A percentile compares a stretch with the other conserved stretches of the same genome.
Conservation (phyloP, 2,113 vertebrate genomes). For the Hucho hucho region DNA sequence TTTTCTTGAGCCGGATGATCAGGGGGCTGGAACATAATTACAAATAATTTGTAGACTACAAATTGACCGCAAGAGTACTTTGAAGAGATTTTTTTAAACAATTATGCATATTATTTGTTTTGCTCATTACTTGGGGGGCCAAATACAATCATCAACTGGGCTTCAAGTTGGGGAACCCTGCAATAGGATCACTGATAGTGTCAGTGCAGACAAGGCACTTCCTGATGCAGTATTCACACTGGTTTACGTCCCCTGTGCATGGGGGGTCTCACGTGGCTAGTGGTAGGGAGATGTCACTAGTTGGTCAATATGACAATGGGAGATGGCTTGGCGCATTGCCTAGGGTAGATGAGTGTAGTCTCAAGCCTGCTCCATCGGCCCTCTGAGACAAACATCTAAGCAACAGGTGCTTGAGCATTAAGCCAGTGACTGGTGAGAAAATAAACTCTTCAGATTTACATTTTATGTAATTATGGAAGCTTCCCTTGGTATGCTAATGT, state of each 20-base stretch:
- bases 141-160: too few species aligned
- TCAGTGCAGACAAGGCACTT: slow-evolving; percentile 53
- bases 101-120: too few species aligned
- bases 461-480: background rate
- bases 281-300: slow-evolving; percentile 63
- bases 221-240: slow-evolving; percentile 53
- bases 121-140: too few species aligned
- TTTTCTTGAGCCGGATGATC: too few species aligned
- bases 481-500: background rate
- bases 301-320: slow-evolving; percentile 73
- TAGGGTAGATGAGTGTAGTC: slow-evolving; percentile 59
- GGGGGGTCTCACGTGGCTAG: slow-evolving; percentile 73
- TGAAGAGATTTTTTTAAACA: too few species aligned
- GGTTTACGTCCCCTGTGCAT: slow-evolving; percentile 32
- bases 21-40: too few species aligned
- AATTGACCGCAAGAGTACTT: too few species aligned
- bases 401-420: slow-evolving; percentile 31
- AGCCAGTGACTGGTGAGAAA: slow-evolving; percentile 28
- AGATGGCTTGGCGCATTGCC: slow-evolving; percentile 58
- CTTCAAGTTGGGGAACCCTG: background rate
- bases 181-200: background rate
- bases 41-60: too few species aligned
- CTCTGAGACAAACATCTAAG: slow-evolving; percentile 21
- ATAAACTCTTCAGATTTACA: background rate
- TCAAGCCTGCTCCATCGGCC: slow-evolving; percentile 26